These are phyloP conservation scores for Actias luna DNA, from an alignment of 2,888 invertebrate species.

Conservation along the genomic window DNA sequence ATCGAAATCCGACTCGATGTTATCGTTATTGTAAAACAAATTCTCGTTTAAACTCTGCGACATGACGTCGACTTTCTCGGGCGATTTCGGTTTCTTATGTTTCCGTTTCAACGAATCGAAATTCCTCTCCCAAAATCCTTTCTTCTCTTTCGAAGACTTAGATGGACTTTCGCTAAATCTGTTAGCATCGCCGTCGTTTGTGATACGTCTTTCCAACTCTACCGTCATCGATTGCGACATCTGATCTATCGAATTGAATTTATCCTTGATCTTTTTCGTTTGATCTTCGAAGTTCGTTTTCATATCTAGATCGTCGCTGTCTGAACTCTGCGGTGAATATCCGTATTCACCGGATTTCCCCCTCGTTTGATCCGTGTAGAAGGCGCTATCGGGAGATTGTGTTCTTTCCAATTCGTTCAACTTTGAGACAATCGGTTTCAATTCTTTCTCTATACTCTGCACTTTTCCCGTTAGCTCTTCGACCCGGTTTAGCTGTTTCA, in stretches of 20 bases:
- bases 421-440: conserved; percentile 75
- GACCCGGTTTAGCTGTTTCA: conserved; percentile 74
- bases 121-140: conserved; percentile 80
- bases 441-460: conserved; percentile 84
- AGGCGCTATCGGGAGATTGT: conserved; percentile 74
- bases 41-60: conserved; percentile 81
- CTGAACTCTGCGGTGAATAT: conserved; percentile 74
- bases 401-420: conserved; percentile 71
- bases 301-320: conserved; percentile 70
- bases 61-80: conserved; percentile 74
- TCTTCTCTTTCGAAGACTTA: conserved; percentile 74
- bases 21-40: conserved; percentile 72
- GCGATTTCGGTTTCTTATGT: conserved; percentile 64
- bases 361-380: conserved; percentile 80
- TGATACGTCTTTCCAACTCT: conserved; percentile 67
- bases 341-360: conserved; percentile 75
- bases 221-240: conserved; percentile 80
- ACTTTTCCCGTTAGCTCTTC: conserved; percentile 86
- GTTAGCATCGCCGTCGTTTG: conserved; percentile 51
- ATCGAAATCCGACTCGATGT: conserved; percentile 74
- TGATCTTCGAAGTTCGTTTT: conserved; percentile 67
- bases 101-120: conserved; percentile 77
- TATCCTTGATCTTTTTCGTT: conserved; percentile 67
- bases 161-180: conserved; percentile 63
- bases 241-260: conserved; percentile 76